Conservation (phyloP, 2,113 vertebrate genomes). For the Carollia perspicillata region DNA sequence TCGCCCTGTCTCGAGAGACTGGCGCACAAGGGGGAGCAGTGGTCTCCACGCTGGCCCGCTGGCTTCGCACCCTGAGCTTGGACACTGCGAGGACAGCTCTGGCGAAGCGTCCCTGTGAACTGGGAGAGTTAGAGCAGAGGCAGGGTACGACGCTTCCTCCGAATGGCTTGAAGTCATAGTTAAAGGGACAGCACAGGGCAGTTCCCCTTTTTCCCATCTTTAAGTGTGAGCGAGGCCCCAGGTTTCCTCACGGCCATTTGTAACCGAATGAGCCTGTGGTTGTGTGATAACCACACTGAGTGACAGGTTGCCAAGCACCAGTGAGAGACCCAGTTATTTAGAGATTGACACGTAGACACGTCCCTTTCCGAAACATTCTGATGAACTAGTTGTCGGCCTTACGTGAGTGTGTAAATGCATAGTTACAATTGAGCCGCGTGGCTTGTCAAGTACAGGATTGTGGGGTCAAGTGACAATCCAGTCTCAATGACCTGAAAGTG, state of each 20-base stretch:
- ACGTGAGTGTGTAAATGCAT: accelerated
- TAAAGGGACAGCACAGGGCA: accelerated
- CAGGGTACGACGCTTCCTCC: background rate
- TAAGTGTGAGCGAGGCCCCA: background rate
- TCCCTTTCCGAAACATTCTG: background rate
- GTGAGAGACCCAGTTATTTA: background rate
- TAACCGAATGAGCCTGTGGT: background rate
- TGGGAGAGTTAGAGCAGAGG: background rate
- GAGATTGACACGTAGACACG: accelerated
- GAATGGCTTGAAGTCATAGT: background rate
- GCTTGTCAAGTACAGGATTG: accelerated
- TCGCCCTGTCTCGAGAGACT: background rate
- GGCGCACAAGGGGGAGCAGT: background rate
- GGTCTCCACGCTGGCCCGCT: accelerated
- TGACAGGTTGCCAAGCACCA: background rate
- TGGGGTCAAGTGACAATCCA: accelerated
- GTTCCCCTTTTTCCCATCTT: background rate
- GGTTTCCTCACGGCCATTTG: background rate
- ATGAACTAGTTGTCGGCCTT: background rate
- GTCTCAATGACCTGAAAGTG: background rate
- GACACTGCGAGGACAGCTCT: background rate
- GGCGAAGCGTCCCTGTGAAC: background rate
- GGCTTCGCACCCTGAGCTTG: background rate
- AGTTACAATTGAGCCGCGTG: accelerated
- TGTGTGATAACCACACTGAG: background rate